Evolutionary conservation across 2,888 invertebrate genomes (phyloP).

Genomic region (Hypercompe scribonia): DNA sequence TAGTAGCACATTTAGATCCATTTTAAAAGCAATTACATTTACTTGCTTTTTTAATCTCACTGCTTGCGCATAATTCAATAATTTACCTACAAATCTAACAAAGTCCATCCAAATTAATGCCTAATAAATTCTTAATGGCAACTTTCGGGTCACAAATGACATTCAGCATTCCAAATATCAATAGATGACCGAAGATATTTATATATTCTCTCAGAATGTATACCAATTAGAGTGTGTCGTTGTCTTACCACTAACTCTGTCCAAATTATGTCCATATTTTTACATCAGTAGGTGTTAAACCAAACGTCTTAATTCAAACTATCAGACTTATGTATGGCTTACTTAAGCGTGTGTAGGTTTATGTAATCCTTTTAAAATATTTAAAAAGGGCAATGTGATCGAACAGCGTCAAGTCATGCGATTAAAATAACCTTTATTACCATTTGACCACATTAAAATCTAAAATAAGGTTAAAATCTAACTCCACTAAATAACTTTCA

Average conservation of each 20-base stretch:
- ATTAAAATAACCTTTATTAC: not conserved
- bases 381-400: not conserved
- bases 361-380: not conserved
- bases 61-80: not conserved
- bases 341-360: not conserved
- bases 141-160: not conserved
- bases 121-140: not conserved
- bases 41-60: not conserved
- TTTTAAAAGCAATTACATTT: not conserved
- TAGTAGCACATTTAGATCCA: not conserved
- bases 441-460: not conserved
- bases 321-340: not conserved
- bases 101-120: not conserved
- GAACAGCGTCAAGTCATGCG: not conserved
- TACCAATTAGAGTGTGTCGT: no score
- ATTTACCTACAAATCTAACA: not conserved
- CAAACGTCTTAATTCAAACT: not conserved
- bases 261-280: no score
- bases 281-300: no score
- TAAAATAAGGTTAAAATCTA: not conserved
- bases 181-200: not conserved
- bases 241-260: no score
- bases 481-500: not conserved
- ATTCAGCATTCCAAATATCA: not conserved
- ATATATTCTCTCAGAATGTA: not conserved